Evolutionary conservation across 2,797 vertebrate genomes (phyloP), one percentile per base, ranked within the genome.

Genomic region (Hydrolagus colliei): DNA sequence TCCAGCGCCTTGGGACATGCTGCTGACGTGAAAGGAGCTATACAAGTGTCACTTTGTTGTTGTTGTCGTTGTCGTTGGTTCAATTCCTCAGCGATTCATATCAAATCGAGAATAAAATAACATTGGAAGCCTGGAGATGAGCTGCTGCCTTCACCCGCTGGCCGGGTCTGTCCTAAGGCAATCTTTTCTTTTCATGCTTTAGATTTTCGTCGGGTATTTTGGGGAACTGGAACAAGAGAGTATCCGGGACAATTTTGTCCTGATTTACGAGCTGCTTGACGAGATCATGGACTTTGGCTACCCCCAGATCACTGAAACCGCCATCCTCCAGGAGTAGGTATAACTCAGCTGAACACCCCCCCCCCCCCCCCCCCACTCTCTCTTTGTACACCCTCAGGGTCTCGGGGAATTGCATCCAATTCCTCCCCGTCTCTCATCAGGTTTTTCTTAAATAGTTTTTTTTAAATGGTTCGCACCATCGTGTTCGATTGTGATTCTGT

Each of bases 201-300:
- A 84, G 79, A 84, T 84, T 35, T 84, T 84, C 65, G 68, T 84
- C 5, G 79, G 68, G 65, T 84, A 84, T 65, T 84, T 84, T 84
- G 79, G 79, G 52, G 79, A 84, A 41, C 79, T 84, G 35, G 79
- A 84, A 52, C 79, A 52, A 16, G 79, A 84, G 62, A 84, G 79
- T 71, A 67, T 84, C 71, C 32, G n/a, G 32, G 79, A 84, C 79
- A 84, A 84, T 71, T 84, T 84, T 84, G 52, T 84, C 68, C 79
- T 84, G 52, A 84, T 84, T 13, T 84, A 84, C 20, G 79, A 84
- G 14, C 79, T 84, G 9, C 79, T 84, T 84, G 79, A 84, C 41
- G 79, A 84, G 63, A 84, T 84, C 41, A 84, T 84, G 79, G 79
- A 84, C 65, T 84, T 84, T 16, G 79, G 79, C 16, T 84, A 84